Conservation (phyloP, 1,140 invertebrate species). For the Harlomillsia oculata region DNA sequence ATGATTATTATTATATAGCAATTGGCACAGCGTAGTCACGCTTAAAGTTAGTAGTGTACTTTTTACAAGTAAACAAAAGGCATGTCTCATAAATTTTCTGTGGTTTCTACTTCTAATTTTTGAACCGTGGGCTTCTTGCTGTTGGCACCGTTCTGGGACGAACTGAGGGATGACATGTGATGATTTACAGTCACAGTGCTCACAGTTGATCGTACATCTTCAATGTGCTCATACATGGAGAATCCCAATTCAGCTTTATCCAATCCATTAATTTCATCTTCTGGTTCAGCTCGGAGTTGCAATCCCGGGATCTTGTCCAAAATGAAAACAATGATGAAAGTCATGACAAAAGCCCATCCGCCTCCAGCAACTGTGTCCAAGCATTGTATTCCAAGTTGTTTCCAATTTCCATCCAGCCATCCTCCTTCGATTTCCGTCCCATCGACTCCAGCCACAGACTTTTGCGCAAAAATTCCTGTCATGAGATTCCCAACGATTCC, state of each 20-base stretch:
- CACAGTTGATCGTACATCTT: neutral
- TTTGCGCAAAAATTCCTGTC: constrained; percentile 29
- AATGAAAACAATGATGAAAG: constrained; percentile 22
- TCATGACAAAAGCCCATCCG: constrained; percentile 26
- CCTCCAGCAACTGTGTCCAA: constrained; percentile 27
- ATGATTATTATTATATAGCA: too few relatives aligned
- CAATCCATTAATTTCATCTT: constrained; percentile 23
- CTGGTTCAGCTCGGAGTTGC: constrained; percentile 13
- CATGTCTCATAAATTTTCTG: constrained; percentile 1
- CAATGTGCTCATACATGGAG: constrained; percentile 20
- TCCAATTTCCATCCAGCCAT: constrained; percentile 30
- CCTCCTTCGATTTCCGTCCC: constrained; percentile 26
- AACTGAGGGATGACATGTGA: too few relatives aligned
- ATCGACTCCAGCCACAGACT: constrained; percentile 28
- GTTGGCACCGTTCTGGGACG: neutral
- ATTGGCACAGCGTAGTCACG: too few relatives aligned
- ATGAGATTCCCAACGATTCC: constrained; percentile 31
- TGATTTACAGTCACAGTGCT: too few relatives aligned
- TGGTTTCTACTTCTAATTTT: neutral
- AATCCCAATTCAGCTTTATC: constrained; percentile 28
- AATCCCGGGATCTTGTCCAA: constrained; percentile 32
- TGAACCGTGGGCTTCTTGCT: neutral
- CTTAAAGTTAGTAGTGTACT: too few relatives aligned
- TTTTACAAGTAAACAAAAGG: too few relatives aligned
- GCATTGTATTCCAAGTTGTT: constrained; percentile 21